Conservation (phyloP, 1,140 invertebrate genomes). For the Trachelipus rathkii region DNA sequence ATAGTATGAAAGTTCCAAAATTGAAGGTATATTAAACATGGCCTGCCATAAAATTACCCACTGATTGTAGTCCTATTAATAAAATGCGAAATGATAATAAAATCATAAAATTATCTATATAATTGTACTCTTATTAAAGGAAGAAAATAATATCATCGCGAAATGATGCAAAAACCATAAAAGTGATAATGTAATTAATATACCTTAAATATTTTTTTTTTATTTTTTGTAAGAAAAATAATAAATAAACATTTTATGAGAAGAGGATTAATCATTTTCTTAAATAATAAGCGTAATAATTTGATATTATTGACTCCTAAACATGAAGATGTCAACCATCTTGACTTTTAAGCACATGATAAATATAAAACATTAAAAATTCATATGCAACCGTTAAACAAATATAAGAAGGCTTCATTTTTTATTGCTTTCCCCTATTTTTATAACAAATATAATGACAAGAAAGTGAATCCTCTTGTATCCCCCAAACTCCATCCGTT, state of each 20-base stretch:
- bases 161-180: neutral
- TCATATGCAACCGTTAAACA: neutral
- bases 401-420: neutral
- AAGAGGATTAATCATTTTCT: too few species aligned
- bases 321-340: neutral
- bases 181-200: too few species aligned
- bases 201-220: too few species aligned
- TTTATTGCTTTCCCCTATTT: neutral
- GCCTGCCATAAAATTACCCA: neutral
- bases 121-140: too few species aligned
- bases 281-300: neutral
- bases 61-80: neutral
- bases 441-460: neutral
- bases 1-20: neutral
- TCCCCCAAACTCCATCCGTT: too few species aligned
- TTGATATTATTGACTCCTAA: neutral
- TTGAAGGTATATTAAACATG: neutral
- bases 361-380: conserved; percentile 1
- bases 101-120: too few species aligned
- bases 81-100: neutral
- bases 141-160: neutral
- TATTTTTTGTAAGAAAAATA: too few species aligned
- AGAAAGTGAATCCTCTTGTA: neutral
- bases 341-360: neutral
- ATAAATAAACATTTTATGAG: too few species aligned